These are phyloP conservation scores for Rhinolophus ferrumequinum DNA, from an alignment of 2,113 vertebrate species.

Conservation along the genomic window DNA sequence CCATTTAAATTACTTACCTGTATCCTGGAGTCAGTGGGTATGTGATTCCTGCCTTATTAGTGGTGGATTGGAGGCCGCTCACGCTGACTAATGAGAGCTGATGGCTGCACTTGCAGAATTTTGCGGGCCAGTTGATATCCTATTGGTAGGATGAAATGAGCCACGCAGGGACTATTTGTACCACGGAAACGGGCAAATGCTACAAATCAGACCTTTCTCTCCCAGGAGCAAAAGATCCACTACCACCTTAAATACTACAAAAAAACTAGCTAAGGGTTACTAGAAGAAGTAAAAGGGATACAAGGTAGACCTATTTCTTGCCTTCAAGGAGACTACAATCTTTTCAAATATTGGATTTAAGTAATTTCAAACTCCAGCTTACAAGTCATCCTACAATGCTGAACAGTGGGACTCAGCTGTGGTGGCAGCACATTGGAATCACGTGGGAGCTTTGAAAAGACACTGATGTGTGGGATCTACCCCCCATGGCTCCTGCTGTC, in stretches of 20 bases:
- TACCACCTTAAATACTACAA: neutral
- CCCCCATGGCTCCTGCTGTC: neutral
- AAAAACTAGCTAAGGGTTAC: neutral
- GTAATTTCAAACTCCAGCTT: neutral
- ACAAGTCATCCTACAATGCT: neutral
- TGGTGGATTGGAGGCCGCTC: neutral
- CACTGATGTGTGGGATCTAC: neutral
- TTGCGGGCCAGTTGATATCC: neutral
- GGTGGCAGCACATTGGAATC: neutral
- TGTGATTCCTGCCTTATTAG: neutral
- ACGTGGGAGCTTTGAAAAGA: neutral
- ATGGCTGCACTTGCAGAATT: neutral
- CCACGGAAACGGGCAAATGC: neutral
- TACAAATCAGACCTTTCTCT: neutral
- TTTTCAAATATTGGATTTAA: neutral
- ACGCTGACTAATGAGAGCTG: neutral
- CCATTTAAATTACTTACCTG: neutral
- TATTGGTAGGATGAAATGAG: neutral
- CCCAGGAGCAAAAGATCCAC: neutral
- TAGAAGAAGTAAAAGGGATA: neutral
- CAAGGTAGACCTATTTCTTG: neutral
- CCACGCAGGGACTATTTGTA: neutral
- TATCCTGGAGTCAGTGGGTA: neutral
- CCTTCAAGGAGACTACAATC: neutral
- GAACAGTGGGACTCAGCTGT: neutral